A percentile compares a stretch with the other conserved stretches of the same genome.
Evolutionary conservation across 2,888 invertebrate genomes (phyloP).

Genomic region (Cancer borealis): DNA sequence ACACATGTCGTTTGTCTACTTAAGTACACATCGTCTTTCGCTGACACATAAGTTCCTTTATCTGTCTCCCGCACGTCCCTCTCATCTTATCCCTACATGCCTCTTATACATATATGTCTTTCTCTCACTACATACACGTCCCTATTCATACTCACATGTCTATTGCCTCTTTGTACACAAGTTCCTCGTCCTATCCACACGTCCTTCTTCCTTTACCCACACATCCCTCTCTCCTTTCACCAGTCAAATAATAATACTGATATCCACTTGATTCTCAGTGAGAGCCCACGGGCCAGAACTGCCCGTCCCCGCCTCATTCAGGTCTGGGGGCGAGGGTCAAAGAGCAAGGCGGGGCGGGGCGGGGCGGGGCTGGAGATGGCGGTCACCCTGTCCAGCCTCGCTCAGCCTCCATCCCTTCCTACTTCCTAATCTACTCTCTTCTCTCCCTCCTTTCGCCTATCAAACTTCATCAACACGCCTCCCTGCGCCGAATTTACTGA

Average conservation of each 20-base stretch:
- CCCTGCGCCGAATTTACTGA: background rate
- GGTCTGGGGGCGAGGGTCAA: background rate
- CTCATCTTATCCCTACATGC: background rate
- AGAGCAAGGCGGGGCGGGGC: background rate
- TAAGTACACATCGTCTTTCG: background rate
- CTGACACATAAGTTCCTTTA: background rate
- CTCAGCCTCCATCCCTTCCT: background rate
- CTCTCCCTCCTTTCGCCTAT: background rate
- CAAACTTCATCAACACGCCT: background rate
- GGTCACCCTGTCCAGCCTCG: background rate
- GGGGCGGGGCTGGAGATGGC: background rate
- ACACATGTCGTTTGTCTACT: background rate
- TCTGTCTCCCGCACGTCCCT: background rate
- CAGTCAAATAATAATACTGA: background rate
- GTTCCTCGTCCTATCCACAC: background rate
- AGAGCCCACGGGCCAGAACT: background rate
- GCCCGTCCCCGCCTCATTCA: constrained; percentile 2
- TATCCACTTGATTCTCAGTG: constrained; percentile 13
- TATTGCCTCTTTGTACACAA: background rate
- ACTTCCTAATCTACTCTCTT: background rate
- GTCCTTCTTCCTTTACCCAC: background rate
- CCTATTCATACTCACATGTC: background rate
- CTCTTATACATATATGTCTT: background rate
- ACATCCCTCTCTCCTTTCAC: background rate
- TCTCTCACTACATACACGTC: background rate